Base-by-base conservation (phyloP, 2,888 invertebrate genomes). In the Timema cristinae region DNA sequence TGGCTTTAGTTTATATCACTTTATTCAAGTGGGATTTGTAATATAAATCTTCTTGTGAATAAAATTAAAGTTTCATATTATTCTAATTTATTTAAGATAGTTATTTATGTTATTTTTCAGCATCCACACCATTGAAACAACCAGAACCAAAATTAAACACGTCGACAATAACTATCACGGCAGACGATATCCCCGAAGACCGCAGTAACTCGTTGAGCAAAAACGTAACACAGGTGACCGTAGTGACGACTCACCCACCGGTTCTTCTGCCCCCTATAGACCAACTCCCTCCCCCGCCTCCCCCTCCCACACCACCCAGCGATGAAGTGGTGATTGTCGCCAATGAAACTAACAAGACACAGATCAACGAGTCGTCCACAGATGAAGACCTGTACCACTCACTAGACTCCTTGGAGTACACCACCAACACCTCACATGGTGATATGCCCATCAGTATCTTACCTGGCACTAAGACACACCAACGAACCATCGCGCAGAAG, bases 301-400 rank as follows among this genome's bases (percentile, higher is more conserved):
- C 59, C 13, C 11, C 82, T 51, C 9, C 52, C 10, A 51, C 15
- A 11, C 66, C 66, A n/a, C 56, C 54, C 11, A 56, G 63, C n/a
- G 89, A 87, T 78, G 92, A 93, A 79, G 94, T 94, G 68, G 89
- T 92, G n/a, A 88, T 90, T 6, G 91, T 93, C 5, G 89, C 93
- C 0, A 94, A 93, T 79, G 90, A 89, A 79, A 87, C 88, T 52
- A 91, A 91, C 79, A 90, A 90, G 80, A 89, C 89, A 7, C 88
- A 88, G 78, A 82, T 88, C 6, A 85, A 84, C 74, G 87, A 89
- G 76, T 91, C 90, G 11, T 91, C 91, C 0, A 89, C 90, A 0
- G 91, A 92, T 76, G 91, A 91, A 78, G 90, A 89, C 80, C 87
- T 87, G 63, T 90, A 89, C 47, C 90, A 91, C 0, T 91, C 91